Conservation (phyloP, 2,888 invertebrate species). For the Sinelater perroti region DNA sequence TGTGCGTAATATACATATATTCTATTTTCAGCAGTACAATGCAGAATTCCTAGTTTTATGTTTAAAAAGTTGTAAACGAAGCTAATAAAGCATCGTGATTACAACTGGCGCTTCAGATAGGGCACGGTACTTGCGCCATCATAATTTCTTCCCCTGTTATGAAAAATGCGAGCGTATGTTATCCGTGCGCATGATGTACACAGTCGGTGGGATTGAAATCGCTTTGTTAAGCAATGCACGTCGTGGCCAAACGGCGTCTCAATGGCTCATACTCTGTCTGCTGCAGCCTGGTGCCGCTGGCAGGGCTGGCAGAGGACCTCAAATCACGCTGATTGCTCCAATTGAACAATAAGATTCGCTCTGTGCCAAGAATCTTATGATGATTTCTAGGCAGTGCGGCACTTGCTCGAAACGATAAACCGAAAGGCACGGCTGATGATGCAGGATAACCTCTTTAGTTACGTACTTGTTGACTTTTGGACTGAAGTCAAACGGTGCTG, state of each 20-base stretch:
- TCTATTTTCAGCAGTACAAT: no score
- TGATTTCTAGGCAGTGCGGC: constrained; percentile 44
- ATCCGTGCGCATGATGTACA: constrained; percentile 31
- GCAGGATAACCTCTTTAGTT: constrained; percentile 40
- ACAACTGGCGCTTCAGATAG: constrained; percentile 8
- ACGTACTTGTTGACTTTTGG: constrained; percentile 46
- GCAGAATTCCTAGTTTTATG: neutral
- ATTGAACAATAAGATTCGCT: constrained; percentile 42
- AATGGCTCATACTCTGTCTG: constrained; percentile 73
- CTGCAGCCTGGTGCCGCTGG: constrained; percentile 63
- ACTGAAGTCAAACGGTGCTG: constrained; percentile 29
- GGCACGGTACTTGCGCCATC: neutral
- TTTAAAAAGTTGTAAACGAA: neutral
- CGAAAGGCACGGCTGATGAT: constrained; percentile 39
- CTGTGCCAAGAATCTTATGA: constrained; percentile 53
- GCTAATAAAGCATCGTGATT: neutral
- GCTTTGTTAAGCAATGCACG: constrained; percentile 51
- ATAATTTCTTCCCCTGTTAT: constrained; percentile 18
- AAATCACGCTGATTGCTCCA: constrained; percentile 42
- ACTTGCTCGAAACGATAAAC: constrained; percentile 41
- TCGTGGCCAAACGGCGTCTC: constrained; percentile 65
- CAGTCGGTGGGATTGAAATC: constrained; percentile 33
- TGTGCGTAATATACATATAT: no score
- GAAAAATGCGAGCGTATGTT: constrained; percentile 24
- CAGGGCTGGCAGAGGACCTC: constrained; percentile 32